These are phyloP conservation scores for Cheiracanthium punctorium DNA, from an alignment of 2,888 invertebrate species.

Conservation along the genomic window DNA sequence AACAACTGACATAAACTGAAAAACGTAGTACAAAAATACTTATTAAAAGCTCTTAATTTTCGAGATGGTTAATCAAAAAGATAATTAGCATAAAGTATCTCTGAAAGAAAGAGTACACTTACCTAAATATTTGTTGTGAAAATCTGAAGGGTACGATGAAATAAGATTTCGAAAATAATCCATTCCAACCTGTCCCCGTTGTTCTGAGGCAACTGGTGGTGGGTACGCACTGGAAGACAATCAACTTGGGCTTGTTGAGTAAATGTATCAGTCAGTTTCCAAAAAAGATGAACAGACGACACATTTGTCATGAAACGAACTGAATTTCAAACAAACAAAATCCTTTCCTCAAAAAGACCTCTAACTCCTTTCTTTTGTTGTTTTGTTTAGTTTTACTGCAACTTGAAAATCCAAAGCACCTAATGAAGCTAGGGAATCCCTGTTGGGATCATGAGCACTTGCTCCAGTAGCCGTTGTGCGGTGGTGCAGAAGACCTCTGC, in stretches of 20 bases:
- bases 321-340: constrained; percentile 21
- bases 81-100: too few relatives aligned
- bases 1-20: too few relatives aligned
- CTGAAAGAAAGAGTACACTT: too few relatives aligned
- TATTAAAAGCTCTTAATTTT: too few relatives aligned
- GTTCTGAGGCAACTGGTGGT: constrained; percentile 15
- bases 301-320: not conserved
- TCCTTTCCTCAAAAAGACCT: not conserved
- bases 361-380: constrained; percentile 29
- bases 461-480: constrained; percentile 73
- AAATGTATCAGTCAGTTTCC: constrained; percentile 26
- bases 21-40: too few relatives aligned
- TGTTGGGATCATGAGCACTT: constrained; percentile 71
- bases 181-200: constrained; percentile 34
- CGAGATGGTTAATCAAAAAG: too few relatives aligned
- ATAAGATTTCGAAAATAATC: constrained; percentile 30
- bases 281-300: constrained; percentile 16
- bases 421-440: constrained; percentile 25
- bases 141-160: constrained; percentile 6
- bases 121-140: not conserved
- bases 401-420: constrained; percentile 61
- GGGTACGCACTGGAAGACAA: constrained; percentile 63
- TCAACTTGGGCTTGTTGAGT: constrained; percentile 49
- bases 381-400: constrained; percentile 38
- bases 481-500: constrained; percentile 67